Conservation (phyloP, 2,797 vertebrate species). For the Fistularia tabacaria region DNA sequence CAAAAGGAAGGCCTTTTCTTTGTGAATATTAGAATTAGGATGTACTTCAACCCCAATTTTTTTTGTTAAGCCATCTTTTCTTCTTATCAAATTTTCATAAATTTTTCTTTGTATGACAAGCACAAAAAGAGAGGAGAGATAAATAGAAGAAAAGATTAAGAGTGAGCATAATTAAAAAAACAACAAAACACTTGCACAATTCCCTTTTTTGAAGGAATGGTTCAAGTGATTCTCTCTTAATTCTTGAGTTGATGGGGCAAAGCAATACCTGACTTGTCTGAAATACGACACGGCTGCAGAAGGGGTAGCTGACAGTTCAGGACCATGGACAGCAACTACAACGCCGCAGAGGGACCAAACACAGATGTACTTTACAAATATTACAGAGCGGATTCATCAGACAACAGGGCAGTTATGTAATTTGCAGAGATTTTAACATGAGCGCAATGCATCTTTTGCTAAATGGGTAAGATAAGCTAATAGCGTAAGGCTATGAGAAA, state of each 20-base stretch:
- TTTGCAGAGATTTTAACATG: slow-evolving; percentile 21
- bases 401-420: slow-evolving; percentile 5
- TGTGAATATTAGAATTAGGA: slow-evolving; percentile 33
- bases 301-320: slow-evolving; percentile 57
- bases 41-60: slow-evolving; percentile 18
- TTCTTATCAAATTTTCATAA: too few species aligned
- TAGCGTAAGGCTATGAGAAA: slow-evolving; percentile 18
- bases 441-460: slow-evolving; percentile 10
- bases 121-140: too few species aligned
- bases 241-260: too few species aligned
- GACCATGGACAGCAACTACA: slow-evolving; percentile 74
- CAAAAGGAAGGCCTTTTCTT: slow-evolving; percentile 41
- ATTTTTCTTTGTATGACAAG: too few species aligned
- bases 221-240: too few species aligned
- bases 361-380: neutral
- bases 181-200: too few species aligned
- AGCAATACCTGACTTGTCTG: too few species aligned
- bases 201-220: too few species aligned
- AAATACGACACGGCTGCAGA: neutral
- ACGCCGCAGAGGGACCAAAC: neutral
- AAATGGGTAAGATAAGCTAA: slow-evolving; percentile 22
- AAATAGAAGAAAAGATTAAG: too few species aligned
- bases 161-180: too few species aligned
- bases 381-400: slow-evolving; percentile 18
- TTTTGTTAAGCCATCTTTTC: too few species aligned